Percentiles rank a stretch among this genome's conserved stretches.
These are phyloP conservation scores for Papilio demoleus DNA, from an alignment of 2,888 invertebrate genomes.

Conservation along the genomic window DNA sequence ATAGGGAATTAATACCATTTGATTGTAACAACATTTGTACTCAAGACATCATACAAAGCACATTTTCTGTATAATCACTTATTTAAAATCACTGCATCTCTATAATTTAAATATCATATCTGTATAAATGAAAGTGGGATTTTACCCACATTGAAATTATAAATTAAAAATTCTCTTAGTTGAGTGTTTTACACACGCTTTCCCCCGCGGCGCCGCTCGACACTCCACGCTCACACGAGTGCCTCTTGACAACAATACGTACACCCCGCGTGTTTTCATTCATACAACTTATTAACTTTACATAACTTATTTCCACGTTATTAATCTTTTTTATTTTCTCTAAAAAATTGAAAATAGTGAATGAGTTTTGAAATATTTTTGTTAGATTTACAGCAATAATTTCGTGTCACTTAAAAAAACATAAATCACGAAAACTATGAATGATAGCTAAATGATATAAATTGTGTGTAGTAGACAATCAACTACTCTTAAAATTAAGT, in stretches of 20 bases:
- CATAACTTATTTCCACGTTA: conserved; percentile 3
- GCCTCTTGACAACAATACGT: conserved; percentile 15
- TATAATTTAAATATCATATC: background rate
- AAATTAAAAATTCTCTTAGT: conserved; percentile 15
- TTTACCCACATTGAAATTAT: conserved; percentile 9
- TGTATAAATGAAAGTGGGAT: background rate
- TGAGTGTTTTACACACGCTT: conserved; percentile 11
- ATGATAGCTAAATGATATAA: no score
- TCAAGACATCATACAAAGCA: no score
- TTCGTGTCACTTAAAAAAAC: no score
- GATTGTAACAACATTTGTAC: no score
- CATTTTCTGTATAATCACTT: background rate
- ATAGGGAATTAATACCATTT: no score
- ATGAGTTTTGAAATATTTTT: background rate
- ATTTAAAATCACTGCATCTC: background rate
- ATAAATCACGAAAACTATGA: no score
- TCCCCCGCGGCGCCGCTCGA: conserved; percentile 4
- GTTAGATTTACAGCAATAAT: background rate
- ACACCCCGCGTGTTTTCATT: conserved; percentile 1
- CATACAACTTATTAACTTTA: conserved; percentile 14
- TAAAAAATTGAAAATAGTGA: no score
- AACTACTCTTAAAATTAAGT: no score
- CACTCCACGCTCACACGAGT: background rate
- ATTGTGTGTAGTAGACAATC: no score
- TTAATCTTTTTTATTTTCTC: background rate